Percentiles rank a stretch among this genome's conserved stretches.
Evolutionary conservation across 2,113 vertebrate species (phyloP).

Genomic region (Equus przewalskii): DNA sequence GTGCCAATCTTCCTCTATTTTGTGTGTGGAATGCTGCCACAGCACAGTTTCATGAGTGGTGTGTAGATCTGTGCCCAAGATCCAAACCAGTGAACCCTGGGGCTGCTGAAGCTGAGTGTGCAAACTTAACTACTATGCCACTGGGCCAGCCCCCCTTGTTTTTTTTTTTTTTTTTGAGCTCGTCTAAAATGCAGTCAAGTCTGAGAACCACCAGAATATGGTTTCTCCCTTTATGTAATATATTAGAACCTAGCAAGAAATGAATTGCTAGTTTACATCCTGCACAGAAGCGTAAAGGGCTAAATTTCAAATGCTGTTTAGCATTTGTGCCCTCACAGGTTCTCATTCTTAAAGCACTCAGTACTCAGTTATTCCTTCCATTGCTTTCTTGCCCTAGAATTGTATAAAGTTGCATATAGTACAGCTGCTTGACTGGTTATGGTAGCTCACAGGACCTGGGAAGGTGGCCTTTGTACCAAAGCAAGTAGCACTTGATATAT

Average conservation of each 20-base stretch:
- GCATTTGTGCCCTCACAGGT: not conserved
- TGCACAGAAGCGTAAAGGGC: not conserved
- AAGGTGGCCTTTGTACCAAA: conserved; percentile 18
- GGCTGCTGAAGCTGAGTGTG: too few relatives aligned
- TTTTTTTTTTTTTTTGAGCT: not conserved
- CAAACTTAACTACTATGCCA: too few relatives aligned
- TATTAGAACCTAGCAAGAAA: not conserved
- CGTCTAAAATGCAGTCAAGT: not conserved
- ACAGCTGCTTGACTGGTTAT: not conserved
- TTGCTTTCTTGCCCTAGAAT: conserved; percentile 6
- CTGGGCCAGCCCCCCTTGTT: too few relatives aligned
- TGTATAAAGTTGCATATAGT: not conserved
- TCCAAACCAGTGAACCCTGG: too few relatives aligned
- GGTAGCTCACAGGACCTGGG: not conserved
- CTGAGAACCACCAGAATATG: not conserved
- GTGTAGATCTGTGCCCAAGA: too few relatives aligned
- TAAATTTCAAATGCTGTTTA: not conserved
- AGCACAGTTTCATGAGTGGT: too few relatives aligned
- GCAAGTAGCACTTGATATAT: not conserved
- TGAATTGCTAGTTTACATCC: not conserved
- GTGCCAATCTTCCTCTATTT: too few relatives aligned
- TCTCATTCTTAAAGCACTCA: not conserved
- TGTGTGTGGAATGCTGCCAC: too few relatives aligned
- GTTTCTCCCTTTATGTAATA: not conserved
- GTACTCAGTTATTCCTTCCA: not conserved